Conservation (phyloP, 2,797 vertebrate genomes). For the Anabacerthia variegaticeps region DNA sequence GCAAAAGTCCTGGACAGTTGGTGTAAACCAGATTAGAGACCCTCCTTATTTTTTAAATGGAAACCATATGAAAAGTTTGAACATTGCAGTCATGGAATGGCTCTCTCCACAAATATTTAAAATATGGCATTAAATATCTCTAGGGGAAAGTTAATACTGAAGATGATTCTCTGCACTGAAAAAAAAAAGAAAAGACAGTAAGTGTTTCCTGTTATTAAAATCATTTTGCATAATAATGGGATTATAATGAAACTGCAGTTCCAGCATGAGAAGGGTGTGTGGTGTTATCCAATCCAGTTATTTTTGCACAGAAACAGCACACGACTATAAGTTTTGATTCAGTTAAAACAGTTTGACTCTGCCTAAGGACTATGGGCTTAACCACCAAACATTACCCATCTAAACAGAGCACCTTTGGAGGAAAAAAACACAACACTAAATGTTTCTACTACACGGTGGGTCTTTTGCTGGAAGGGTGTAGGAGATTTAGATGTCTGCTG, state of each 20-base stretch:
- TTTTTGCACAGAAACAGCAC: not conserved
- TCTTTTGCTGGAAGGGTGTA: not conserved
- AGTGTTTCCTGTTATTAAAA: conserved; percentile 18
- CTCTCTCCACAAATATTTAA: conserved; percentile 25
- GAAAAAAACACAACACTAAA: not conserved
- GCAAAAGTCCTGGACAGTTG: not conserved
- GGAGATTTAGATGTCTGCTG: not conserved
- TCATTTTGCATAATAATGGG: not conserved
- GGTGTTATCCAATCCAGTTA: not conserved
- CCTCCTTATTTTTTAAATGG: conserved; percentile 15
- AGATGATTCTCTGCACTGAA: not conserved
- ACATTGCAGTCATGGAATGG: not conserved
- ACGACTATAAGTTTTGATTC: not conserved
- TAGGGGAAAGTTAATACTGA: conserved; percentile 21
- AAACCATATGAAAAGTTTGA: conserved; percentile 36
- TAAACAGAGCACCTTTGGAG: fast-evolving
- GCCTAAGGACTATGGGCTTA: not conserved
- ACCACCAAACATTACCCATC: not conserved
- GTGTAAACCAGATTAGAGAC: conserved; percentile 16
- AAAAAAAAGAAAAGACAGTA: conserved; percentile 24
- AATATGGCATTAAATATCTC: conserved; percentile 23
- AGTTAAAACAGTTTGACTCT: not conserved
- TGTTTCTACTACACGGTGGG: not conserved
- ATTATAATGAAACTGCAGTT: not conserved
- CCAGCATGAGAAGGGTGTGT: not conserved